Conservation (phyloP, 2,888 invertebrate genomes). For the Xylota segnis region DNA sequence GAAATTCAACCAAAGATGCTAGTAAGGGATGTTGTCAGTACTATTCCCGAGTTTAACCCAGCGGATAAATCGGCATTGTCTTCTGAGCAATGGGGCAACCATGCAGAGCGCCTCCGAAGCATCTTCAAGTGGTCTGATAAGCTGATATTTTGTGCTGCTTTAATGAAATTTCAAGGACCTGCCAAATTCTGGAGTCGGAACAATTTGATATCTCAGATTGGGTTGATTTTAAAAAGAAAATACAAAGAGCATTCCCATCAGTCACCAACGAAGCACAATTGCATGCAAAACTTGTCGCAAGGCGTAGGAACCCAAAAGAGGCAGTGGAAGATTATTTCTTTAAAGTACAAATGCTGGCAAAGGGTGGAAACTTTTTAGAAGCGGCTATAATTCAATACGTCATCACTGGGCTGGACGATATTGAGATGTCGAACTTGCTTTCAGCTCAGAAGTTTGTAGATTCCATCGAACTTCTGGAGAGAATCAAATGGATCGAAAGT, state of each 20-base stretch:
- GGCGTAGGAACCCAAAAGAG: constrained; percentile 2
- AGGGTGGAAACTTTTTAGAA: constrained; percentile 3
- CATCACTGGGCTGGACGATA: constrained; percentile 6
- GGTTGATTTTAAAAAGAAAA: too few relatives aligned
- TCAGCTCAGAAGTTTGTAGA: constrained; percentile 6
- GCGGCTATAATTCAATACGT: constrained; percentile 11
- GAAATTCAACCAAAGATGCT: background rate
- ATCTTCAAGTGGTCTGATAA: constrained; percentile 7
- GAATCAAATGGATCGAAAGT: constrained; percentile 12
- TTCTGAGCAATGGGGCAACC: background rate
- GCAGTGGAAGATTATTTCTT: constrained; percentile 6
- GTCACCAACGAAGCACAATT: constrained; percentile 6
- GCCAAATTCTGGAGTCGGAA: too few relatives aligned
- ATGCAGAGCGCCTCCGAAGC: background rate
- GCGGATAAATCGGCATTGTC: background rate
- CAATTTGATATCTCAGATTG: too few relatives aligned
- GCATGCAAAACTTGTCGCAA: constrained; percentile 4
- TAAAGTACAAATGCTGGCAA: constrained; percentile 3
- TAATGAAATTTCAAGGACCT: background rate
- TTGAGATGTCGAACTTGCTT: background rate
- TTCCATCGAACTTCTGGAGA: constrained; percentile 1
- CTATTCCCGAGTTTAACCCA: background rate
- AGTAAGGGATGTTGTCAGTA: background rate
- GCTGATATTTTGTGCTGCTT: background rate
- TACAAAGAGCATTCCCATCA: constrained; percentile 7